phyloP scores from a whole-genome alignment of 2,888 invertebrate species.

The Nemurella pictetii region DNA sequence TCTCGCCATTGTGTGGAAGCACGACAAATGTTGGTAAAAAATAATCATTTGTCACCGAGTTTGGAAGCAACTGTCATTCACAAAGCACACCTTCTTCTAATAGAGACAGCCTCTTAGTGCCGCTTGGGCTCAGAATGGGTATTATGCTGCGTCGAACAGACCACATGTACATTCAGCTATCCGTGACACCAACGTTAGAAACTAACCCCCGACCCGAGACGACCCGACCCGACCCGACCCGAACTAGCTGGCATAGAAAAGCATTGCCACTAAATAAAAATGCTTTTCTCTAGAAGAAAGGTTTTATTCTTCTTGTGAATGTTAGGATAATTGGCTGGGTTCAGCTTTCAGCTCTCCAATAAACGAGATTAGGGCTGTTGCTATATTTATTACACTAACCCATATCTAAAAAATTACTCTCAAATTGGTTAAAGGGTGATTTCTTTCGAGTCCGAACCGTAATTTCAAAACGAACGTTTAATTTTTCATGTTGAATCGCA shows the following conservation, averaged over 20 bases:
- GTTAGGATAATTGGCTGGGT: background rate
- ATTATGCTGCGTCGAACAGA: background rate
- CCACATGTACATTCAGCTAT: background rate
- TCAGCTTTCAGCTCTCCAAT: background rate
- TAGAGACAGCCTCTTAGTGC: background rate
- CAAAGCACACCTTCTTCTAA: background rate
- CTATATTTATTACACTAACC: background rate
- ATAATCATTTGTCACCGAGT: conserved; percentile 6
- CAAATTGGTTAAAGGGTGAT: conserved; percentile 1
- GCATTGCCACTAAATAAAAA: background rate
- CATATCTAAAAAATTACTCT: conserved; percentile 6
- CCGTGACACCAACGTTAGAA: background rate
- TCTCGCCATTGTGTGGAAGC: background rate
- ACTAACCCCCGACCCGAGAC: background rate
- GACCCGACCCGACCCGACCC: background rate
- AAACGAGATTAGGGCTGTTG: background rate
- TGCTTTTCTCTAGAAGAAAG: background rate
- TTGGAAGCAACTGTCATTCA: background rate
- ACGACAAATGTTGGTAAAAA: background rate
- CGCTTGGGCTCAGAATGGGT: background rate
- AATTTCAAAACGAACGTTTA: conserved; percentile 6
- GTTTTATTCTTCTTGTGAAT: background rate
- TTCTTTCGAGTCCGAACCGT: background rate
- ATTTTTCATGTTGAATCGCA: background rate
- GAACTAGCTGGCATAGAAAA: background rate